Evolutionary conservation across 2,113 vertebrate genomes (phyloP).

Genomic region (human (Homo sapiens)): DNA sequence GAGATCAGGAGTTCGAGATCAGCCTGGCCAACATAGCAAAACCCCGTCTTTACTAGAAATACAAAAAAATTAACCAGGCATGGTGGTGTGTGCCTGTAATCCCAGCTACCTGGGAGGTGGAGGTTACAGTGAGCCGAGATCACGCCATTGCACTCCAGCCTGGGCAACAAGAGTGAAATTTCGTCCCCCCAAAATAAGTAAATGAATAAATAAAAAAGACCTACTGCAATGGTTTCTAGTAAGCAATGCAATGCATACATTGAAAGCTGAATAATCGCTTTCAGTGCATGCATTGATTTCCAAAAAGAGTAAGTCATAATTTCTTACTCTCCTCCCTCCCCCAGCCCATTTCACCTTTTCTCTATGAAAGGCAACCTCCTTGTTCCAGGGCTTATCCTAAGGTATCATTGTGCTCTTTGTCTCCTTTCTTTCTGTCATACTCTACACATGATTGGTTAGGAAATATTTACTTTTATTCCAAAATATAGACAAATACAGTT

Average conservation of each 20-base stretch:
- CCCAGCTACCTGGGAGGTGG: too few relatives aligned
- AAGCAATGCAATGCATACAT: not conserved
- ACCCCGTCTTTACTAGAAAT: too few relatives aligned
- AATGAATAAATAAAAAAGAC: not conserved
- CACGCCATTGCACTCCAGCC: too few relatives aligned
- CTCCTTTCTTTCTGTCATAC: not conserved
- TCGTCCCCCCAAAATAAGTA: too few relatives aligned
- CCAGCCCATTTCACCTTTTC: not conserved
- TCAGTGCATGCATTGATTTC: not conserved
- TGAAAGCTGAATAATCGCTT: not conserved
- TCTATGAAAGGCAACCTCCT: not conserved
- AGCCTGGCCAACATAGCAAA: too few relatives aligned
- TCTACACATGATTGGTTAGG: too few relatives aligned
- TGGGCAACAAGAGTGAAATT: too few relatives aligned
- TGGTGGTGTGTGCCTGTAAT: too few relatives aligned
- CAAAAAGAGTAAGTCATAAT: not conserved
- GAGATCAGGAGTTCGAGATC: too few relatives aligned
- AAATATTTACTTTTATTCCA: not conserved
- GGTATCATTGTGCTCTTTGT: not conserved
- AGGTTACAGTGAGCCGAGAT: too few relatives aligned
- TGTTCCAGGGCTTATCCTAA: not conserved
- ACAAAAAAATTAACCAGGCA: too few relatives aligned
- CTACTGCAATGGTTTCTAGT: not conserved
- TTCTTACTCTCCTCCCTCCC: not conserved
- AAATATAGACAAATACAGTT: not conserved